A percentile compares a stretch with the other conserved stretches of the same genome.
Conservation (phyloP, 35 echinoderm and acorn worm species). For the Hemicentrotus pulcherrimus region DNA sequence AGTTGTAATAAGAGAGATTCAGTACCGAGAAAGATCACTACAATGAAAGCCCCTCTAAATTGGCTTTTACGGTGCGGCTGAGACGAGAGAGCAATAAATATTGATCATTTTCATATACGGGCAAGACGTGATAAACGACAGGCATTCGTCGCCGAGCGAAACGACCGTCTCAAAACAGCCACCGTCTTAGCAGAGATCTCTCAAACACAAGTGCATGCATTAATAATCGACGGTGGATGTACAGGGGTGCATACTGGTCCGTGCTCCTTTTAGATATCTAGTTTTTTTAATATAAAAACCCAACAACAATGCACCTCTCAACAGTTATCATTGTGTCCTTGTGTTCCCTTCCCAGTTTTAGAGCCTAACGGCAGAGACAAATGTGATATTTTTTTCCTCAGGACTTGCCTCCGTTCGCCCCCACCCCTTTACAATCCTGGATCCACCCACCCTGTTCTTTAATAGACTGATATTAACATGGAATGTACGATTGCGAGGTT, state of each 20-base stretch:
- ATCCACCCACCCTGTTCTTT: not conserved
- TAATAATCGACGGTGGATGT: not conserved
- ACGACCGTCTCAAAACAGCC: not conserved
- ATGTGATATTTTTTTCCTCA: too few species aligned
- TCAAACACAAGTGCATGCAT: not conserved
- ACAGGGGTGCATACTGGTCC: not conserved
- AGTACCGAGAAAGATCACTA: not conserved
- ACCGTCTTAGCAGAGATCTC: not conserved
- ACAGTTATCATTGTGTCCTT: too few species aligned
- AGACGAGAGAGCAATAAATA: constrained; percentile 36
- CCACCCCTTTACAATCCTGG: not conserved
- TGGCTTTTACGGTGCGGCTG: constrained; percentile 14
- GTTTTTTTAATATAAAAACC: too few species aligned
- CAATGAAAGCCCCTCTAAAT: not conserved
- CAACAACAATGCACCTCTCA: too few species aligned
- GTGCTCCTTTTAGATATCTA: too few species aligned
- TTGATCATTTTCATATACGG: constrained; percentile 32
- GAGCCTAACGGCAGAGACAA: too few species aligned
- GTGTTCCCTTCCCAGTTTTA: too few species aligned
- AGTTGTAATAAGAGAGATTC: not conserved
- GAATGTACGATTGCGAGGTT: not conserved
- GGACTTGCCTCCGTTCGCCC: too few species aligned
- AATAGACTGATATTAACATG: not conserved
- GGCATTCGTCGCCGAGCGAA: not conserved
- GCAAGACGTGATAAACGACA: not conserved